Evolutionary conservation across 1,140 invertebrate genomes (phyloP), one percentile per base, ranked within the genome.

Genomic region (Cotesia glomerata): DNA sequence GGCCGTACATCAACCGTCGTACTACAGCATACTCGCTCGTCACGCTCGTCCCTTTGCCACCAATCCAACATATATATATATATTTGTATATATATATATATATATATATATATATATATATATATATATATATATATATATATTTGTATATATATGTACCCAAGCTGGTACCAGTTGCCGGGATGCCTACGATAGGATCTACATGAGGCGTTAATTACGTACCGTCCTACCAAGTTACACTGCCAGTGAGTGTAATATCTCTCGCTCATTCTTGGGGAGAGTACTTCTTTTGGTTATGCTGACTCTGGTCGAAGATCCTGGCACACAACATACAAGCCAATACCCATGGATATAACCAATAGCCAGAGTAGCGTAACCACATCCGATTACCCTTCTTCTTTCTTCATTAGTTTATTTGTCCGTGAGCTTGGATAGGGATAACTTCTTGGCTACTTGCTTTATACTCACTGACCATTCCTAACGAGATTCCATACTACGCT

Each of bases 141-240:
- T n/a, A n/a, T n/a, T n/a, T n/a, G n/a, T n/a, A n/a, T n/a, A 45
- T 59, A 16, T 26, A 26, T 26, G 26, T 26, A 26, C 26, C 26
- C 26, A 26, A 26, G 26, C 26, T 26, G 26, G 26, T 26, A 26
- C 26, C 26, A 26, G 26, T 26, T 26, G 26, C 26, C 69, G 39
- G 61, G 16, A 36, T 36, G 35, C 70, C 36, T 62, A n/a, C 13
- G 80, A 86, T 86, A 85, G 66, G 75, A 86, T 87, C 84, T 85
- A 85, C 84, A 86, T 78, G 84, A 85, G 84, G 85, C 84, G 85
- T 86, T 87, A 87, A 87, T 87, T 87, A 87, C 84, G 83, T 79
- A 83, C 77, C 83, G 73, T 85, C 79, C 84, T 84, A 85, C 84
- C 83, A 84, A 84, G 83, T 86, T 86, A 86, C 85, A 84, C 84